phyloP scores from a whole-genome alignment of 2,797 vertebrate species.

The Mareca strepera region DNA sequence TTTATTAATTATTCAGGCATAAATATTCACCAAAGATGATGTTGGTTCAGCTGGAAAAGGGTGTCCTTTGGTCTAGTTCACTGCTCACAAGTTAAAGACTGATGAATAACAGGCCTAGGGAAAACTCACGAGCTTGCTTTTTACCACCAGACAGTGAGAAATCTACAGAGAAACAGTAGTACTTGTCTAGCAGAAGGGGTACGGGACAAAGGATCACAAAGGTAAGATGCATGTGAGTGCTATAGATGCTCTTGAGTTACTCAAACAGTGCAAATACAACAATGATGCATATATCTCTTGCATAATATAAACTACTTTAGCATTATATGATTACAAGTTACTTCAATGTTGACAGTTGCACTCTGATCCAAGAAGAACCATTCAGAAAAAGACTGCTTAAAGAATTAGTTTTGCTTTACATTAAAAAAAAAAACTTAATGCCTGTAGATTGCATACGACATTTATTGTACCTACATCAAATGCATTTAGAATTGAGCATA shows the following conservation, averaged over 20 bases:
- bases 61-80: background rate
- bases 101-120: background rate
- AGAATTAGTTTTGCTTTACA: background rate
- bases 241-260: background rate
- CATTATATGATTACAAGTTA: background rate
- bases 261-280: background rate
- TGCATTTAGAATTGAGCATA: background rate
- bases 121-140: background rate
- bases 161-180: background rate
- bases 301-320: background rate
- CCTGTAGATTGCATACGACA: background rate
- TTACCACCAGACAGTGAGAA: background rate
- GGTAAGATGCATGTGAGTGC: background rate
- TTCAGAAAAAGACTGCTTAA: background rate
- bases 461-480: background rate
- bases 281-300: background rate
- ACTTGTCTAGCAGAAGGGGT: background rate
- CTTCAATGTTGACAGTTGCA: background rate
- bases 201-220: background rate
- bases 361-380: background rate
- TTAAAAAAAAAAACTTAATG: background rate
- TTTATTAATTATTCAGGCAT: conserved; percentile 41
- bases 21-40: background rate
- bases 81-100: background rate
- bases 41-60: background rate